These are phyloP conservation scores for Patagioenas fasciata DNA, from an alignment of 2,113 vertebrate genomes.

Conservation along the genomic window DNA sequence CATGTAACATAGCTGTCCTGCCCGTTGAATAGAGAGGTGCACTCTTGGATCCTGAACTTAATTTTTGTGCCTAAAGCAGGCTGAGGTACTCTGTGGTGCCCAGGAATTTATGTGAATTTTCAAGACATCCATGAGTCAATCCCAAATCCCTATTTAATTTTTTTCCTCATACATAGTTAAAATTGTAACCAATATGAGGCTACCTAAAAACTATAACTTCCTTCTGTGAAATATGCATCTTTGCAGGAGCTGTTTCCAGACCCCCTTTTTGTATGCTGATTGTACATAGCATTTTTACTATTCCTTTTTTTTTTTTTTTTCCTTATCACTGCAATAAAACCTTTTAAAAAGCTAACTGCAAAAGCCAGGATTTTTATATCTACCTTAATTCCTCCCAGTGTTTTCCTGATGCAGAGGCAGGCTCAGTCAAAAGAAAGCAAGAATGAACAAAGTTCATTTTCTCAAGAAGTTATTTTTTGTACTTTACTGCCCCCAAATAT, in stretches of 20 bases:
- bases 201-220: neutral
- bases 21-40: fast-evolving
- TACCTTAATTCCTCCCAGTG: neutral
- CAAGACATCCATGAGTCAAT: neutral
- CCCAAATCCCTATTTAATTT: neutral
- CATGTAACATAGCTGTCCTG: fast-evolving
- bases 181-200: neutral
- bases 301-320: neutral
- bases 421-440: neutral
- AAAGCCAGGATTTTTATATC: neutral
- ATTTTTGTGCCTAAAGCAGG: neutral
- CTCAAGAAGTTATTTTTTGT: neutral
- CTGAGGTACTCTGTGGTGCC: neutral
- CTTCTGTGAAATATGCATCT: neutral
- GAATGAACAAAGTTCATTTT: neutral
- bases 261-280: neutral
- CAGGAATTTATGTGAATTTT: neutral
- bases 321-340: neutral
- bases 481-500: neutral
- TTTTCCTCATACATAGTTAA: neutral
- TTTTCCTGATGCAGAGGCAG: neutral
- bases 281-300: neutral
- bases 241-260: neutral
- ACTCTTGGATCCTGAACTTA: fast-evolving
- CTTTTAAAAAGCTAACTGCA: neutral